A percentile compares a stretch with the other conserved stretches of the same genome.
phyloP scores from a whole-genome alignment of 2,113 vertebrate species.

The Gobio gobio region DNA sequence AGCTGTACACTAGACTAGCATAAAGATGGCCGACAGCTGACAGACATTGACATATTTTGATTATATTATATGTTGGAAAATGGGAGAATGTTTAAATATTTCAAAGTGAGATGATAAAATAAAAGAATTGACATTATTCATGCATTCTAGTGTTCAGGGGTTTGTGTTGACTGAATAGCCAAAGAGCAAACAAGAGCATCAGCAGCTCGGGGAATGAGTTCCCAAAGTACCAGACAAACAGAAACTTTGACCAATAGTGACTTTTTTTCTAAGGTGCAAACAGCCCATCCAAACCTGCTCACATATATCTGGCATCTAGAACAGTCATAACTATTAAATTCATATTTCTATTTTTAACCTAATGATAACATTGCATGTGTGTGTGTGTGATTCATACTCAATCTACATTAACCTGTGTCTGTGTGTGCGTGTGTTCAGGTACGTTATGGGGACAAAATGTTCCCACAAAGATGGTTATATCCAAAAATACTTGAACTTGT shows the following conservation, averaged over 20 bases:
- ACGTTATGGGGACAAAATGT: too few species aligned
- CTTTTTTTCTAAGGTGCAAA: slow-evolving; percentile 22
- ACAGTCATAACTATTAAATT: neutral
- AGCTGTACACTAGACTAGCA: too few species aligned
- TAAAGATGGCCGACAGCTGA: too few species aligned
- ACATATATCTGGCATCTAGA: slow-evolving; percentile 25
- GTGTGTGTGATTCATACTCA: too few species aligned
- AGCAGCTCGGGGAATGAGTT: neutral
- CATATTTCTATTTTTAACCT: too few species aligned
- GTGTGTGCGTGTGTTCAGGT: too few species aligned
- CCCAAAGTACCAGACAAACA: slow-evolving; percentile 32
- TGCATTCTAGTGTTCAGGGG: slow-evolving; percentile 28
- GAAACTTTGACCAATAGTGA: slow-evolving; percentile 16
- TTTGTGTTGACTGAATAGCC: slow-evolving; percentile 43
- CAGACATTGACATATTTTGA: neutral
- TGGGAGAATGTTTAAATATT: neutral
- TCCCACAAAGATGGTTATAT: too few species aligned
- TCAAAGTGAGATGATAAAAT: neutral
- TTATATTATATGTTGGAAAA: neutral
- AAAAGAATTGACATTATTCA: slow-evolving; percentile 30
- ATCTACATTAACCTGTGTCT: too few species aligned
- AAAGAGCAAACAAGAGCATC: neutral
- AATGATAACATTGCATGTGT: too few species aligned
- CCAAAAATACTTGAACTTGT: too few species aligned
- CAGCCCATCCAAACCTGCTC: neutral